A percentile compares a stretch with the other conserved stretches of the same genome.
phyloP scores from a whole-genome alignment of 2,888 invertebrate genomes.

The Hermodice carunculata region DNA sequence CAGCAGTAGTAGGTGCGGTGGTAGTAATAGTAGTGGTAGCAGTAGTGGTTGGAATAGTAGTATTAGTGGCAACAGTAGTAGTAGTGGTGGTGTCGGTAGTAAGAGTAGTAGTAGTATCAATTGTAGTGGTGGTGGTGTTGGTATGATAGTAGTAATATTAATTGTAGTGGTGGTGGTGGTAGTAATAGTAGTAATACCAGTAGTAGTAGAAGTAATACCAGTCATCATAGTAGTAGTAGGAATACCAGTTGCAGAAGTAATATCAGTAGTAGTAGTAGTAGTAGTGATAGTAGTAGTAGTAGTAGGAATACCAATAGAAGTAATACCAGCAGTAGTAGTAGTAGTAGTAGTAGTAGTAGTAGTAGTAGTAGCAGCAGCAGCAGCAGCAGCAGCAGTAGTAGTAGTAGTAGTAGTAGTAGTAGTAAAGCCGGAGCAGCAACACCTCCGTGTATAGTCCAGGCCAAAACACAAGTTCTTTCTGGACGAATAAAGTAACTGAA shows the following conservation, averaged over 20 bases:
- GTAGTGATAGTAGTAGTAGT: constrained; percentile 10
- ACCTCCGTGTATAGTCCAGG: too few species aligned
- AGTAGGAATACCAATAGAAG: constrained; percentile 5
- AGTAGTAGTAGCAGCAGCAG: constrained; percentile 22
- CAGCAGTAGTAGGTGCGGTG: constrained; percentile 3
- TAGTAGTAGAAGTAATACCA: neutral
- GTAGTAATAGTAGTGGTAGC: constrained; percentile 21
- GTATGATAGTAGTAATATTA: too few species aligned
- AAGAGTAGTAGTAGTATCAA: constrained; percentile 6
- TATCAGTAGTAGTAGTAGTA: constrained; percentile 11
- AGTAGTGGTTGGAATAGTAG: constrained; percentile 26
- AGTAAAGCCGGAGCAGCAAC: neutral
- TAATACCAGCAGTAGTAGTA: constrained; percentile 19
- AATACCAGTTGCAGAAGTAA: constrained; percentile 3
- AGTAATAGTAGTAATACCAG: neutral
- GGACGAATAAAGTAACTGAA: too few species aligned
- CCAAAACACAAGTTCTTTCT: too few species aligned
- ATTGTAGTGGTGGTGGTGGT: constrained; percentile 2
- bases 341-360: constrained; percentile 26
- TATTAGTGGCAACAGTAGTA: constrained; percentile 23
- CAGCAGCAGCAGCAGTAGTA: too few species aligned
- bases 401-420: too few species aligned
- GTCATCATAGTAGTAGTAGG: neutral
- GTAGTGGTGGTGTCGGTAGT: constrained; percentile 25
- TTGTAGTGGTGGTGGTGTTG: too few species aligned